Evolutionary conservation across 2,888 invertebrate species (phyloP).

Genomic region (Homarus gammarus): DNA sequence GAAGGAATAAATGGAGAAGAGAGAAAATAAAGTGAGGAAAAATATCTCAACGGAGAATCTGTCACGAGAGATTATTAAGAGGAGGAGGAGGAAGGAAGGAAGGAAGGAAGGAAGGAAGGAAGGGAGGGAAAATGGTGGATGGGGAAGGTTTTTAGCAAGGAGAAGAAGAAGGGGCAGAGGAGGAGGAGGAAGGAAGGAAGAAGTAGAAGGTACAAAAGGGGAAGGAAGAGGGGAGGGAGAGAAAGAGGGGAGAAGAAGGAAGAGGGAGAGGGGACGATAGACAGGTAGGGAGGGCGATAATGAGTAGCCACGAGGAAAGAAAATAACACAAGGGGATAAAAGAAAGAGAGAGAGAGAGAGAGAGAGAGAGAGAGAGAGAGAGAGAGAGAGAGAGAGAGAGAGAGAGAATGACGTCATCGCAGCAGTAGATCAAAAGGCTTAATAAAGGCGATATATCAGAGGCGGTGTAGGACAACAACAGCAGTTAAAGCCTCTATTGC

Average conservation of each 20-base stretch:
- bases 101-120: neutral
- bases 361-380: neutral
- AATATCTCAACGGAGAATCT: neutral
- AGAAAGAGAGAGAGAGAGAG: neutral
- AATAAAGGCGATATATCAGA: too few species aligned
- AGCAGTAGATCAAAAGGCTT: too few species aligned
- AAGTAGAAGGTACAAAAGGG: slow-evolving; percentile 1
- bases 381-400: too few species aligned
- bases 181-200: too few species aligned
- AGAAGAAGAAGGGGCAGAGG: neutral
- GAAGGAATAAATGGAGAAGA: neutral
- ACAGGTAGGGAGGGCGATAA: neutral
- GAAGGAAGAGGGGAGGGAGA: neutral
- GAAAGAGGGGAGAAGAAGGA: slow-evolving; percentile 20
- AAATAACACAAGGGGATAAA: neutral
- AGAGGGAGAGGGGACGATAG: neutral
- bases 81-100: neutral
- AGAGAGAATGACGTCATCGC: too few species aligned
- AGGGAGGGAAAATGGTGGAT: neutral
- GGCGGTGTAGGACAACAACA: too few species aligned
- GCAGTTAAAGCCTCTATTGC: too few species aligned
- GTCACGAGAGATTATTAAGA: neutral
- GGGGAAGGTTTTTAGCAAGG: too few species aligned
- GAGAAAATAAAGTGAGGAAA: neutral
- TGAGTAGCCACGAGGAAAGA: neutral